Evolutionary conservation across 1,140 invertebrate species (phyloP).

Genomic region (Temnothorax curvispinosus): DNA sequence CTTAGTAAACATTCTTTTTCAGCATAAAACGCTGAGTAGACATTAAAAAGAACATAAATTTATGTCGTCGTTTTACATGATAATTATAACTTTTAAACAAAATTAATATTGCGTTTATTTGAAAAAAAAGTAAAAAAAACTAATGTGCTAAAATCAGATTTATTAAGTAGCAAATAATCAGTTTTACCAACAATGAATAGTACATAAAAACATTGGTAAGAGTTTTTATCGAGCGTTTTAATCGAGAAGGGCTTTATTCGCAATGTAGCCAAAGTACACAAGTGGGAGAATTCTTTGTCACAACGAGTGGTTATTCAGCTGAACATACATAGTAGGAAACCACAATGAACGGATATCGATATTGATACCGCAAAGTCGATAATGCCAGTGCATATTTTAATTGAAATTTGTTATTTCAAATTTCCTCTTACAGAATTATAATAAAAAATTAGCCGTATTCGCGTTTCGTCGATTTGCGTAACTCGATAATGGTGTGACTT

Average conservation of each 20-base stretch:
- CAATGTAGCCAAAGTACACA: neutral
- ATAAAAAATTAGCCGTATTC: constrained; percentile 19
- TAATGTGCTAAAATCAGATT: neutral
- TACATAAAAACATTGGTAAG: neutral
- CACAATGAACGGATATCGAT: neutral
- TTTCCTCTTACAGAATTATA: neutral
- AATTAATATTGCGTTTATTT: neutral
- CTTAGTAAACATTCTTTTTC: neutral
- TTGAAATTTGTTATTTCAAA: neutral
- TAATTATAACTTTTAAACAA: neutral
- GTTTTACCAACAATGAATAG: neutral
- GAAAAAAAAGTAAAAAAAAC: neutral
- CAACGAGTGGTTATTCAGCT: constrained; percentile 11
- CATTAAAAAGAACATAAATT: neutral
- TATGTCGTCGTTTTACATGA: neutral
- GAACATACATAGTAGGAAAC: neutral
- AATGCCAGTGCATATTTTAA: constrained; percentile 16
- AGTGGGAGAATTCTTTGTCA: neutral
- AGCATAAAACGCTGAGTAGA: neutral
- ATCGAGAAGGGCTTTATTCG: neutral
- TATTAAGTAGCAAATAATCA: neutral
- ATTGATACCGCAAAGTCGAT: neutral
- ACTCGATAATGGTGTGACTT: constrained; percentile 36
- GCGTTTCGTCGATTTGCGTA: neutral
- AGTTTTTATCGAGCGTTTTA: neutral